Conservation (phyloP, 2,797 vertebrate species). For the Aphelocoma californica region DNA sequence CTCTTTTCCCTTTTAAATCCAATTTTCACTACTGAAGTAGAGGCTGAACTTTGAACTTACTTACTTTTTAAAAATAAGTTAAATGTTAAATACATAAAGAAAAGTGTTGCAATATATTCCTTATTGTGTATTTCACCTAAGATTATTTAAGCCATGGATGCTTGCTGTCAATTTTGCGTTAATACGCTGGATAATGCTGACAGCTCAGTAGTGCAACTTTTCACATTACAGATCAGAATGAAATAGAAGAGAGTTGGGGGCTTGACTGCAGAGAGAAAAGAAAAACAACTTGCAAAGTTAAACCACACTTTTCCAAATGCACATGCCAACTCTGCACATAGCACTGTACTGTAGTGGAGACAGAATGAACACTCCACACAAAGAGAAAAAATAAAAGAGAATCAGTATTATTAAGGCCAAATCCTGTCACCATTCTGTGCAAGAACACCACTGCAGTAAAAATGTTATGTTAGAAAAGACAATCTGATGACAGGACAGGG, state of each 20-base stretch:
- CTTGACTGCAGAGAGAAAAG: slow-evolving; percentile 1
- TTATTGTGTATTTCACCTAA: slow-evolving; percentile 1
- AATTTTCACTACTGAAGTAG: slow-evolving; percentile 18
- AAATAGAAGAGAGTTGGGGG: slow-evolving; percentile 37
- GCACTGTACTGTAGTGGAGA: slow-evolving; percentile 53
- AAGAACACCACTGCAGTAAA: slow-evolving; percentile 61
- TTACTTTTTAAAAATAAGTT: slow-evolving; percentile 15
- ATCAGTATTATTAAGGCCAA: slow-evolving; percentile 26
- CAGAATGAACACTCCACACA: slow-evolving; percentile 48
- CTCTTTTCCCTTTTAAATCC: slow-evolving; percentile 37
- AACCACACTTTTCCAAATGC: slow-evolving; percentile 28
- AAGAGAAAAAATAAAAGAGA: neutral
- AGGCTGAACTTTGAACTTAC: neutral
- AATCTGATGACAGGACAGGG: slow-evolving; percentile 52
- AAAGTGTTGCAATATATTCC: slow-evolving; percentile 9
- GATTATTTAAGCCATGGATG: neutral
- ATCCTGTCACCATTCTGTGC: slow-evolving; percentile 58
- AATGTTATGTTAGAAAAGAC: slow-evolving; percentile 65
- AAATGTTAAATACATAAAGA: slow-evolving; percentile 16
- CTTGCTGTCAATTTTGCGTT: slow-evolving; percentile 33
- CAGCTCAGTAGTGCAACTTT: slow-evolving; percentile 72
- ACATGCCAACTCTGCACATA: slow-evolving; percentile 58
- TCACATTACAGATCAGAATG: slow-evolving; percentile 72
- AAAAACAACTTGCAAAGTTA: slow-evolving; percentile 5
- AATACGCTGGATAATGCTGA: slow-evolving; percentile 32